phyloP scores from a whole-genome alignment of 2,797 vertebrate species.

The Taeniopygia guttata region DNA sequence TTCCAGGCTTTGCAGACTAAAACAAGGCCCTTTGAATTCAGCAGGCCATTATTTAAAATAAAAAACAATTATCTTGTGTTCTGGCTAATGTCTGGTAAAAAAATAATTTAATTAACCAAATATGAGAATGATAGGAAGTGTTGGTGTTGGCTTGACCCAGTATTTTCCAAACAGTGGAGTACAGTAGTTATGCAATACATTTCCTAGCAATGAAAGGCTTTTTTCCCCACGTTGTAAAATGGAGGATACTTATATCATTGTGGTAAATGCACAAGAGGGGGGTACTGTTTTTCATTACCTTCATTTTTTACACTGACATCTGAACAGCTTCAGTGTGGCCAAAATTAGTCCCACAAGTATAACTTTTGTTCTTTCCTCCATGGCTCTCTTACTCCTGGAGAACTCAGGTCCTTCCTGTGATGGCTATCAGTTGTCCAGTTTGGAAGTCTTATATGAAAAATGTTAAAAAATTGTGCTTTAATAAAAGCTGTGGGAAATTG shows the following conservation, averaged over 20 bases:
- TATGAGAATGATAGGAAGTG: slow-evolving; percentile 50
- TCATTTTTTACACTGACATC: slow-evolving; percentile 5
- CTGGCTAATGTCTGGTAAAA: slow-evolving; percentile 48
- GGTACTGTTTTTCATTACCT: background rate
- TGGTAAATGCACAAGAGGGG: background rate
- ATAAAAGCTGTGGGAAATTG: background rate
- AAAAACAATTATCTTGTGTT: slow-evolving; percentile 63
- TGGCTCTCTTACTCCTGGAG: background rate
- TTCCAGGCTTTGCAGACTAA: slow-evolving; percentile 13
- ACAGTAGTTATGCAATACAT: slow-evolving; percentile 40
- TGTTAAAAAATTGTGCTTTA: background rate
- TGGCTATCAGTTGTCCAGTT: background rate
- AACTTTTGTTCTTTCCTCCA: background rate
- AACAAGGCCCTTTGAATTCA: slow-evolving; percentile 41
- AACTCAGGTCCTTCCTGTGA: background rate
- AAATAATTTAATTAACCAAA: slow-evolving; percentile 64
- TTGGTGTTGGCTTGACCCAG: slow-evolving; percentile 54
- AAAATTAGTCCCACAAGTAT: background rate
- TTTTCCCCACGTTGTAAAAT: background rate
- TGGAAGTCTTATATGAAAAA: background rate
- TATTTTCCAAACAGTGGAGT: slow-evolving; percentile 41
- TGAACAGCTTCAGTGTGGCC: background rate
- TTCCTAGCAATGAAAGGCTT: slow-evolving; percentile 17
- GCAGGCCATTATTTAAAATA: slow-evolving; percentile 50
- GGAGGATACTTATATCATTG: background rate